phyloP scores from a whole-genome alignment of 2,797 vertebrate species.

The Mus spretus region DNA sequence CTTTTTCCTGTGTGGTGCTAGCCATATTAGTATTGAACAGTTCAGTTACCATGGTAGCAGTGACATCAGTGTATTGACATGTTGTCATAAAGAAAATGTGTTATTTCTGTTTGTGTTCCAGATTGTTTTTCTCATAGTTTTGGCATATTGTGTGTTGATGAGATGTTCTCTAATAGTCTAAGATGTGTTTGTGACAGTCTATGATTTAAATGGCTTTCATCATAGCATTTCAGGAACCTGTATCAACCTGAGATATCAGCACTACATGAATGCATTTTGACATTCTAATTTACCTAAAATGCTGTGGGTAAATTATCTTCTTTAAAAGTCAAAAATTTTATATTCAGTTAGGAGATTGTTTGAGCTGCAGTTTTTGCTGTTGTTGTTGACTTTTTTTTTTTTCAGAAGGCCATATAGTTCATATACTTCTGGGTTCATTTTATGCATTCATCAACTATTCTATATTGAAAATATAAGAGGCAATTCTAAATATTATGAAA shows the following conservation, averaged over 20 bases:
- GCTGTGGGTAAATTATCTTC: slow-evolving; percentile 34
- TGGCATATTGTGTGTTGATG: not conserved
- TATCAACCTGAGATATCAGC: not conserved
- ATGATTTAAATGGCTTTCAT: slow-evolving; percentile 64
- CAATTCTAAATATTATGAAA: not conserved
- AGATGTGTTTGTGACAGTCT: slow-evolving; percentile 67
- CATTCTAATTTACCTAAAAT: slow-evolving; percentile 29
- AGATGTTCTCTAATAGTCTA: not conserved
- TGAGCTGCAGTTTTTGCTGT: not conserved
- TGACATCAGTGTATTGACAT: slow-evolving; percentile 71
- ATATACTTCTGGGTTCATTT: not conserved
- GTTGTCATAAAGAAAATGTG: slow-evolving; percentile 71
- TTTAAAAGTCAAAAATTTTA: slow-evolving; percentile 62
- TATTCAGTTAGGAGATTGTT: slow-evolving; percentile 47
- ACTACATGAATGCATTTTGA: slow-evolving; percentile 37
- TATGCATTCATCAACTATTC: not conserved
- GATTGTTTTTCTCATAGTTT: slow-evolving; percentile 35
- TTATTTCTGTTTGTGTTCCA: slow-evolving; percentile 18
- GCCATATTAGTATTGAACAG: slow-evolving; percentile 66
- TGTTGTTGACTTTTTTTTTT: not conserved
- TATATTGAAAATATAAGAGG: not conserved
- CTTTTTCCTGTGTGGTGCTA: slow-evolving; percentile 60
- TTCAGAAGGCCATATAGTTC: not conserved
- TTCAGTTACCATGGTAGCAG: slow-evolving; percentile 79
- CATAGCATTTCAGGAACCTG: not conserved